A percentile compares a stretch with the other conserved stretches of the same genome.
These are phyloP conservation scores for Siniperca knerii DNA, from an alignment of 2,113 vertebrate species.

Conservation along the genomic window DNA sequence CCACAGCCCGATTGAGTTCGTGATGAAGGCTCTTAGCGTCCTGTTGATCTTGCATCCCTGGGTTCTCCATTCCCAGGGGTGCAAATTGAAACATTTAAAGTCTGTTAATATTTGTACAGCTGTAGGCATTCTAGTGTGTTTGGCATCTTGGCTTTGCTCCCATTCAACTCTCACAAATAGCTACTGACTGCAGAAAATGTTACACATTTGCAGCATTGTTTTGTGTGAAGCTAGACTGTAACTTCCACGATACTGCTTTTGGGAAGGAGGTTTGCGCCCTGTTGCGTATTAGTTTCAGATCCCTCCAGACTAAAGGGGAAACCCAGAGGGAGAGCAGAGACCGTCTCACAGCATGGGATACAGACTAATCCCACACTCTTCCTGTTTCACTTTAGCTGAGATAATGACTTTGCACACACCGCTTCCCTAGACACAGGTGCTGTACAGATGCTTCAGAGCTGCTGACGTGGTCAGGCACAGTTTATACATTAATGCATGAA, in stretches of 20 bases:
- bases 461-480: constrained; percentile 54
- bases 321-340: constrained; percentile 75
- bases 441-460: constrained; percentile 72
- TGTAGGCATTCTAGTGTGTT: constrained; percentile 6
- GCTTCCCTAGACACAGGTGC: constrained; percentile 66
- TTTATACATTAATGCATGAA: not conserved
- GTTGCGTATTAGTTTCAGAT: constrained; percentile 59
- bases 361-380: constrained; percentile 65
- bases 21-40: too few relatives aligned
- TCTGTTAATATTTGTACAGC: constrained; percentile 35
- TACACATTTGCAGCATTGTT: constrained; percentile 19
- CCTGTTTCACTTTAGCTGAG: constrained; percentile 72
- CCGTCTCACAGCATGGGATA: constrained; percentile 60
- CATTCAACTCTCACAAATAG: constrained; percentile 7
- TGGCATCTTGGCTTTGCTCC: constrained; percentile 16
- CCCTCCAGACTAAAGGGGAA: constrained; percentile 62
- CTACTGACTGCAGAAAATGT: constrained; percentile 15
- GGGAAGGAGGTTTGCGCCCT: constrained; percentile 23
- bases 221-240: constrained; percentile 16
- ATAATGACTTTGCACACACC: constrained; percentile 63
- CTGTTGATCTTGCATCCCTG: too few relatives aligned
- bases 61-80: not conserved
- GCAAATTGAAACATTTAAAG: not conserved
- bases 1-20: too few relatives aligned
- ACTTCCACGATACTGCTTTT: constrained; percentile 9